phyloP scores from a whole-genome alignment of 2,113 vertebrate genomes.

The Felis chaus region DNA sequence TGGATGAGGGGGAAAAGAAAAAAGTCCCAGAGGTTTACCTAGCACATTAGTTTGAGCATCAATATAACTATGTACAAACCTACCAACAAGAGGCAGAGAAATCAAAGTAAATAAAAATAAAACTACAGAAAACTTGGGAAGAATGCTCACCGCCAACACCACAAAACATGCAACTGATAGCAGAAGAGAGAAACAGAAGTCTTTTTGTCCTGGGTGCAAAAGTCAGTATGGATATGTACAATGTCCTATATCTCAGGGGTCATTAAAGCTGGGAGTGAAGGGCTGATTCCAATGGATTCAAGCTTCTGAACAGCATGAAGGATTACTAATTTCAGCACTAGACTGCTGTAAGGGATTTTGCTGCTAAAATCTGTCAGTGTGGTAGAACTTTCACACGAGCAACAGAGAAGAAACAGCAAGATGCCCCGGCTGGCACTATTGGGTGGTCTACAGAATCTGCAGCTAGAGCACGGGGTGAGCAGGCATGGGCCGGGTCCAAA shows the following conservation, averaged over 20 bases:
- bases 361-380: conserved; percentile 24
- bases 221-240: neutral
- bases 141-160: neutral
- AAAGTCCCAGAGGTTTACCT: neutral
- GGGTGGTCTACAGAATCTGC: neutral
- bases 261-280: neutral
- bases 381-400: neutral
- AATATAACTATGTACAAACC: neutral
- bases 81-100: neutral
- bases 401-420: neutral
- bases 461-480: neutral
- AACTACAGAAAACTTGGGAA: conserved; percentile 4
- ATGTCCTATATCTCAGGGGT: neutral
- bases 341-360: conserved; percentile 39
- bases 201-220: neutral
- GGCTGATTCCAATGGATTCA: neutral
- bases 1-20: neutral
- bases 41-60: neutral
- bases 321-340: conserved; percentile 47
- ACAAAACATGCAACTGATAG: neutral
- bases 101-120: conserved; percentile 39
- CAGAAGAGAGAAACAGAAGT: neutral
- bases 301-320: conserved; percentile 6
- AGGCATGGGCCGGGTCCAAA: neutral
- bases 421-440: neutral